Base-by-base conservation (phyloP, 2,797 vertebrate genomes). In the Carduelis carduelis region DNA sequence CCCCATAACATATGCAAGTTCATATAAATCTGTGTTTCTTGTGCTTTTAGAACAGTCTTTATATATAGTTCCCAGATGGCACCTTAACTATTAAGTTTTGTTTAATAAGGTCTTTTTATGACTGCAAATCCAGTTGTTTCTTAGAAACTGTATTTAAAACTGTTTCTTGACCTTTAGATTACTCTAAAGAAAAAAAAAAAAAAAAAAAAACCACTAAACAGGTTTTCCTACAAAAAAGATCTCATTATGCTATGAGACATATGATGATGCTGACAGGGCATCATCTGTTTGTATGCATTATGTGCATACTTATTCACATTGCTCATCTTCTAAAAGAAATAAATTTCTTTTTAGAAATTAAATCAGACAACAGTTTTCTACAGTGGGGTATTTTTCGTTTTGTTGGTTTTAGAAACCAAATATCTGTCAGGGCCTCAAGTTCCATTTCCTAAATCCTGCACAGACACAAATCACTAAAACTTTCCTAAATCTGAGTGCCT, bases 61-160 rank as follows among this genome's bases (percentile, higher is more conserved):
- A 27, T n/a, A 77, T 52, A 60, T 8, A 70, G 30, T 15, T 83
- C 37, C 63, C 56, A 79, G 32, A 12, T 15, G 24, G 44, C 34
- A 90, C 39, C 49, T 63, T 72, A 82, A 59, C 24, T 41, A 41
- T 30, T 39, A 79, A 75, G 32, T 65, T 84, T 75, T 63, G 5
- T n/a, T 89, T 88, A n/a, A 11, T 32, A 65, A 78, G 22, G 52
- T 11, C 32, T 55, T 16, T 78, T 78, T 44, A 89, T 4, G 6
- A 79, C 11, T 69, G 16, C n/a, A 76, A 92, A 87, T 83, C 22
- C 39, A 74, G 28, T 16, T 50, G 14, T 64, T 84, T 72, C 59
- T 80, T 71, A 64, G 83, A 90, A 89, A 76, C 37, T 56, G 27
- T 64, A 80, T 41, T 72, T 74, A 53, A 90, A 87, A 89, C 14